Conservation (phyloP, 2,113 vertebrate genomes). For the Cheilinus undulatus region DNA sequence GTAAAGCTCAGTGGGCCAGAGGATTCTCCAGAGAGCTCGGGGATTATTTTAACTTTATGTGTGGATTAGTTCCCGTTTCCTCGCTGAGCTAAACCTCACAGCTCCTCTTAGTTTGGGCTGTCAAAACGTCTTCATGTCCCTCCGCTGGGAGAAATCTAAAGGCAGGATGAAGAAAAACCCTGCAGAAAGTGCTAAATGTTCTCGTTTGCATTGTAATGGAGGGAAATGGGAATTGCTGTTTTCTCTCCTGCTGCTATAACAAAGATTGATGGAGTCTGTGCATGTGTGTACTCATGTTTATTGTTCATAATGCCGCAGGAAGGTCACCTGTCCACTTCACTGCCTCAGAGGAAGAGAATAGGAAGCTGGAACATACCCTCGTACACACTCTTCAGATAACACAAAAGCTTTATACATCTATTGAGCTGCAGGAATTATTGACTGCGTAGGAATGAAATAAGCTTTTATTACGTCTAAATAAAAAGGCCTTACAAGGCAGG, state of each 20-base stretch:
- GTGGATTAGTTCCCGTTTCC: conserved; percentile 44
- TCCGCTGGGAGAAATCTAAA: conserved; percentile 11
- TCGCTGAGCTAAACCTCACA: conserved; percentile 27
- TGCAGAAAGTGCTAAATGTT: conserved; percentile 30
- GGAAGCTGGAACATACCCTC: conserved; percentile 14
- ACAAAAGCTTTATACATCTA: conserved; percentile 30
- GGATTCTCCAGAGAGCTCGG: conserved; percentile 20
- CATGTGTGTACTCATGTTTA: conserved; percentile 6
- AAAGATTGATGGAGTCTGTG: conserved; percentile 49
- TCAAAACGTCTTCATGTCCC: conserved; percentile 29
- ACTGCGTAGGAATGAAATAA: conserved; percentile 42
- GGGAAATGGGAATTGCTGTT: conserved; percentile 33
- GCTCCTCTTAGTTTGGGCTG: conserved; percentile 14
- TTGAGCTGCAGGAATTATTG: conserved; percentile 50
- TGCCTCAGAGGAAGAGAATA: conserved; percentile 15
- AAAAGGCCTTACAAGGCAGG: conserved; percentile 20
- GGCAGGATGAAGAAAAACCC: conserved; percentile 15
- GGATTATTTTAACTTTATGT: conserved; percentile 49
- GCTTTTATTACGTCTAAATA: conserved; percentile 47
- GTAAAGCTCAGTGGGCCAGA: conserved; percentile 22
- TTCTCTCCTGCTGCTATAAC: conserved; percentile 38
- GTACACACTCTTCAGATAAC: conserved; percentile 22
- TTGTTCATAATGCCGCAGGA: conserved; percentile 42
- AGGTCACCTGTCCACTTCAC: conserved; percentile 64
- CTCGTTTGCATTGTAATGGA: conserved; percentile 39